Percentiles rank a stretch among this genome's conserved stretches.
Evolutionary conservation across 1,140 invertebrate species (phyloP).

Genomic region (Choristoneura fumiferana): DNA sequence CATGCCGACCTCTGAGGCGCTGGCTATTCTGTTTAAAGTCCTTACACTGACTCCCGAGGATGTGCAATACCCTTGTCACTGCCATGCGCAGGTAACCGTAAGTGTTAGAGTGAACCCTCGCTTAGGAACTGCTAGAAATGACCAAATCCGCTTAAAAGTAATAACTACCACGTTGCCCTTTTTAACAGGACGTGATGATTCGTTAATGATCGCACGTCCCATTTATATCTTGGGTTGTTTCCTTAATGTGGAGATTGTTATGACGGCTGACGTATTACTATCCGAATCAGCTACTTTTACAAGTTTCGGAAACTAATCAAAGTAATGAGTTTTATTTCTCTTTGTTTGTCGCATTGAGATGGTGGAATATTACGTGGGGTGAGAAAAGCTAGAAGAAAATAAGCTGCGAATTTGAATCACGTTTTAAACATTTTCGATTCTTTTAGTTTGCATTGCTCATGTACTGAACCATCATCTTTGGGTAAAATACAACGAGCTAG

Average conservation of each 20-base stretch:
- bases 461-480: too few species aligned
- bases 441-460: too few species aligned
- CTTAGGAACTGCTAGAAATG: too few species aligned
- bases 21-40: constrained; percentile 7
- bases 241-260: background rate
- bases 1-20: constrained; percentile 25
- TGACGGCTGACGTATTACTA: constrained; percentile 6
- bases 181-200: too few species aligned
- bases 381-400: too few species aligned
- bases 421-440: too few species aligned
- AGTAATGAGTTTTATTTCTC: constrained; percentile 9
- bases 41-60: background rate
- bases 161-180: too few species aligned
- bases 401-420: too few species aligned
- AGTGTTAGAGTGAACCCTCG: too few species aligned
- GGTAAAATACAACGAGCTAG: too few species aligned
- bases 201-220: background rate
- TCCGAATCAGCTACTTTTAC: constrained; percentile 1
- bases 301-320: constrained; percentile 15
- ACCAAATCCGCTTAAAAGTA: too few species aligned
- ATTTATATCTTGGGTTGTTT: background rate
- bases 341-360: background rate
- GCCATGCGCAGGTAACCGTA: constrained; percentile 6
- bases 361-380: too few species aligned
- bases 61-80: constrained; percentile 14